Evolutionary conservation across 2,888 invertebrate genomes (phyloP), one percentile per base, ranked within the genome.

Genomic region (Amorpha juglandis): DNA sequence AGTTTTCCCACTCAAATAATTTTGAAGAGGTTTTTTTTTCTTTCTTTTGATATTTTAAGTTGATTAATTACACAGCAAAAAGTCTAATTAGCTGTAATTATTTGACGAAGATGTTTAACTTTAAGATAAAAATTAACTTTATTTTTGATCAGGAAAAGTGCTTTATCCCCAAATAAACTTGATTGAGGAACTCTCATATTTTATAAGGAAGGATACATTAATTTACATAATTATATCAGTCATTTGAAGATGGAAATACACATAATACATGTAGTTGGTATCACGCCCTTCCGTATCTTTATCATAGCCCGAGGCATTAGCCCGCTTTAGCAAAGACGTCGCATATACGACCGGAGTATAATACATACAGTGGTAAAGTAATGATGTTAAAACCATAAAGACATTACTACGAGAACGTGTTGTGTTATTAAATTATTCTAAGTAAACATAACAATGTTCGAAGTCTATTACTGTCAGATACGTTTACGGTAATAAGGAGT

Each of bases 11-110:
- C 53, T 35, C 38, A 16, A 38, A 58, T 38, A 53, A 12, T 35
- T n/a, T 19, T 58, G 38, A 38, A 1, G 6, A 38, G 35, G 7
- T n/a, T 55, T 27, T 27, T n/a, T 27, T 52, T 52, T 6, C 12
- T 27, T 52, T 12, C 55, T 11, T 58, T 58, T 58, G 55, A 58
- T 58, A 38, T 16, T 58, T 58, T 38, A 38, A 38, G 55, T 38
- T 58, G n/a, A 58, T 58, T 38, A 58, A 38, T 58, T 53, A 38
- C 38, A 11, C n/a, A 58, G 55, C 38, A 19, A 58, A 58, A 38
- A 19, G 11, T 58, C 8, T 35, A 19, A 58, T 58, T 58, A 38
- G 38, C 16, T 38, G n/a, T 53, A 53, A 53, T 53, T 55, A 58
- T 58, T 19, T 38, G 16, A 38, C 38, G 7, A 38, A 16, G 11